phyloP scores from a whole-genome alignment of 2,888 invertebrate species.

The Microctonus aethiopoides region DNA sequence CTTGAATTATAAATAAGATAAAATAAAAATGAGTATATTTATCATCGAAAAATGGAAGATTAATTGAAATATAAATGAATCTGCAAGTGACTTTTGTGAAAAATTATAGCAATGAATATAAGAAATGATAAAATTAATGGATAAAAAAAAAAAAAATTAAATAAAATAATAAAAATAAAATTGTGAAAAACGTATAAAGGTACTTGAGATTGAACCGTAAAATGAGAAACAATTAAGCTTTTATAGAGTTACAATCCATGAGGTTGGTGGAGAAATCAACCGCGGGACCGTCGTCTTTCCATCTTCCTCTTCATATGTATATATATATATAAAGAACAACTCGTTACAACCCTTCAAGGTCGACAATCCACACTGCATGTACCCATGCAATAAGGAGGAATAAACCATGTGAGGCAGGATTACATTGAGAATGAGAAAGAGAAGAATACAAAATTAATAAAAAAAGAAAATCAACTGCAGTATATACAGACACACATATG shows the following conservation, averaged over 20 bases:
- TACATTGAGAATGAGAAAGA: constrained; percentile 2
- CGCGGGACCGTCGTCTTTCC: constrained; percentile 33
- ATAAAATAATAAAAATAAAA: constrained; percentile 9
- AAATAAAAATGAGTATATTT: no score
- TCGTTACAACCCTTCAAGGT: constrained; percentile 54
- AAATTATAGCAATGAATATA: neutral
- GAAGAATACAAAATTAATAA: neutral
- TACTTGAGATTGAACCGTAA: constrained; percentile 58
- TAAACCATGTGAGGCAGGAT: neutral
- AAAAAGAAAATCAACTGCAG: neutral
- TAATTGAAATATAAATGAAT: no score
- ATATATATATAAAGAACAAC: neutral
- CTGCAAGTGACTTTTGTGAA: no score
- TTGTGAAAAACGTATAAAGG: constrained; percentile 44
- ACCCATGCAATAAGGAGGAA: constrained; percentile 8
- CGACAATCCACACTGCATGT: constrained; percentile 41
- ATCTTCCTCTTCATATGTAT: neutral
- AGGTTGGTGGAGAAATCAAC: constrained; percentile 38
- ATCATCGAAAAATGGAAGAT: no score
- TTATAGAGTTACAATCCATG: constrained; percentile 59
- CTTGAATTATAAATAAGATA: no score
- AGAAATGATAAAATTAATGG: no score
- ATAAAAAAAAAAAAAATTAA: neutral
- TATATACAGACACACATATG: neutral
- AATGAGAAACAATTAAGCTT: constrained; percentile 64